Evolutionary conservation across 2,797 vertebrate species (phyloP).

Genomic region (Picus viridis): DNA sequence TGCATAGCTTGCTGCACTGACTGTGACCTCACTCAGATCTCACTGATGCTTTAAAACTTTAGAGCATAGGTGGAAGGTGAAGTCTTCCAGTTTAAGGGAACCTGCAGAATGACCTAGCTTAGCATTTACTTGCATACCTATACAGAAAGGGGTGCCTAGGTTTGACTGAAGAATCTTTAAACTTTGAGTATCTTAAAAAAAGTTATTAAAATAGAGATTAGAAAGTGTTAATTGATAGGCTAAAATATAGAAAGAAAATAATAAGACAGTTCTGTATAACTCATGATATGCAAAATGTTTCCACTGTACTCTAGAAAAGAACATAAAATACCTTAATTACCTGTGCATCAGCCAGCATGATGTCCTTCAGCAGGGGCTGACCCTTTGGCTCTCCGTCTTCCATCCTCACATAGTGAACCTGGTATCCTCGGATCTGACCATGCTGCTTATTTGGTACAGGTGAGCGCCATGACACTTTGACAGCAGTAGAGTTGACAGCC

Average conservation of each 20-base stretch:
- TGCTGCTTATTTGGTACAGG: slow-evolving; percentile 98
- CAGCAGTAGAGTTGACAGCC: slow-evolving; percentile 99
- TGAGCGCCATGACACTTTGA: slow-evolving; percentile 99
- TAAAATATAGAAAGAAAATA: background rate
- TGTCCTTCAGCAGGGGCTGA: slow-evolving; percentile 97
- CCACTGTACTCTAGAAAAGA: background rate
- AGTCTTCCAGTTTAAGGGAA: background rate
- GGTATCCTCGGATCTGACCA: slow-evolving; percentile 98
- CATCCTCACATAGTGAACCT: slow-evolving; percentile 99
- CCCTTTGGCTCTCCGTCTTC: slow-evolving; percentile 96
- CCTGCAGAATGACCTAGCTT: background rate
- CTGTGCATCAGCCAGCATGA: slow-evolving; percentile 98
- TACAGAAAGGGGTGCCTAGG: background rate
- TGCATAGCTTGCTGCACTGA: background rate
- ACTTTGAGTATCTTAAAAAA: background rate
- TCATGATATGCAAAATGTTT: background rate
- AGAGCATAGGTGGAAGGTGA: background rate
- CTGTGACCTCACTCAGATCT: background rate
- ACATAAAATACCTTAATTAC: slow-evolving; percentile 73
- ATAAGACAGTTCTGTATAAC: background rate
- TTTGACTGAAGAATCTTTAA: background rate
- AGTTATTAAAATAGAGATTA: background rate
- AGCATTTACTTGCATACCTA: background rate
- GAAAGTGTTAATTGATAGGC: background rate
- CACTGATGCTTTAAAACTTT: background rate